A percentile compares a stretch with the other conserved stretches of the same genome.
These are phyloP conservation scores for Nycticorax nycticorax DNA, from an alignment of 2,113 vertebrate species.

Conservation along the genomic window DNA sequence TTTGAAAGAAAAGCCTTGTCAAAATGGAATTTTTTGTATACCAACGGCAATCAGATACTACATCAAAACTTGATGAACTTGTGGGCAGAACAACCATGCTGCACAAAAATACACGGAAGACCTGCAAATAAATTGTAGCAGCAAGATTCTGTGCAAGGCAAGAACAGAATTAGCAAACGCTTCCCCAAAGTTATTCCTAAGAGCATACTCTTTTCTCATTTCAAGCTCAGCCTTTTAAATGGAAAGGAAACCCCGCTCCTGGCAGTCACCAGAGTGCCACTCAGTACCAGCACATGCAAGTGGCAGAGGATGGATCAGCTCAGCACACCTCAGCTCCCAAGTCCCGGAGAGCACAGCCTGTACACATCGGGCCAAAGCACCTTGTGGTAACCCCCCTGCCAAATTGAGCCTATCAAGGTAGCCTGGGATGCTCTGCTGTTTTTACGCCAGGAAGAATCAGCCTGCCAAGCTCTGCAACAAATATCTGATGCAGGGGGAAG, in stretches of 20 bases:
- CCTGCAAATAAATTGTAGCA: not conserved
- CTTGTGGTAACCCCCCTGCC: not conserved
- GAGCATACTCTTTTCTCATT: not conserved
- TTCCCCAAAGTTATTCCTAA: not conserved
- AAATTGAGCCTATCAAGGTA: accelerated
- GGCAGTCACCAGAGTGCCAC: too few relatives aligned
- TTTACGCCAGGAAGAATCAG: not conserved
- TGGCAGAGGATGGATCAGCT: not conserved
- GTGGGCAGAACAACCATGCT: not conserved
- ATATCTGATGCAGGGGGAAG: accelerated
- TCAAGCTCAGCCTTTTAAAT: not conserved
- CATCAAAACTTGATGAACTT: not conserved
- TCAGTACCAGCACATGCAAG: too few relatives aligned
- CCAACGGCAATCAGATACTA: not conserved
- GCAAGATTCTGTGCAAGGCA: not conserved
- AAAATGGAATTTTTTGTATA: not conserved
- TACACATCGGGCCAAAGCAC: accelerated
- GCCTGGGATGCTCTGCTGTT: not conserved
- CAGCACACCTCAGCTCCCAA: not conserved
- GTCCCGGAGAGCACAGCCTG: not conserved
- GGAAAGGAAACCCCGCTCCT: not conserved
- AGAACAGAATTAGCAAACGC: not conserved
- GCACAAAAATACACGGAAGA: not conserved
- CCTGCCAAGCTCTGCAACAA: not conserved
- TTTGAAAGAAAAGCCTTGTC: not conserved